Evolutionary conservation across 1,140 invertebrate species (phyloP), one percentile per base, ranked within the genome.

Genomic region (Heliconius congener): DNA sequence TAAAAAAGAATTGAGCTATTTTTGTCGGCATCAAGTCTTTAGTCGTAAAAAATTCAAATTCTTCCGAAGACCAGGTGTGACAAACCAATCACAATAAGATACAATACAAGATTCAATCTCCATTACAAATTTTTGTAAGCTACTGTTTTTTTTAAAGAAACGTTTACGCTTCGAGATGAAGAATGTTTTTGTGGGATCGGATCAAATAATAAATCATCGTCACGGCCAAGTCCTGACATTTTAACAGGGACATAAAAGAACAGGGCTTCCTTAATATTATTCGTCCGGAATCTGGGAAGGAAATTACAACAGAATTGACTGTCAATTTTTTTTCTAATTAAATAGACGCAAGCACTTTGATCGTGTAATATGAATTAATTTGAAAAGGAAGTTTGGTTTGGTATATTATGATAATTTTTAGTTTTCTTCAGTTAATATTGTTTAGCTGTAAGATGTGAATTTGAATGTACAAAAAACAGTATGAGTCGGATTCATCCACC

Each of bases 211-310:
- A 82, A 82, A 82, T 82, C 78, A 74, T 77, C 78, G 78, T 77
- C 81, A 71, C 71, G 75, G 52, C 81, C 66, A 60, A 80, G 75
- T 76, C 78, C 78, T 72, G 75, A 82, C 81, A 77, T 82, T 80
- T 77, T 77, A 82, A 82, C 81, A 75, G 75, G 73, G 78, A 80
- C 75, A 77, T 74, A 82, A 80, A 82, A 80, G 81, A 82, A 74
- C 30, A 71, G 42, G 13, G 71, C 60, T 57, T 71, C 71, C 74
- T 78, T 81, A 55, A 79, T 82, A 79, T 80, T 80, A 71, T 77
- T 76, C 71, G 55, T 71, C 72, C 75, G 39, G 71, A 74, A 77
- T 77, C 71, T 74, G 30, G 79, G 73, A 76, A 73, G 78, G 74
- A 80, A 80, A 75, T 75, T 75, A 75, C 46, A 71, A 74, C 70